phyloP scores from a whole-genome alignment of 2,888 invertebrate genomes.

The Erannis defoliaria region DNA sequence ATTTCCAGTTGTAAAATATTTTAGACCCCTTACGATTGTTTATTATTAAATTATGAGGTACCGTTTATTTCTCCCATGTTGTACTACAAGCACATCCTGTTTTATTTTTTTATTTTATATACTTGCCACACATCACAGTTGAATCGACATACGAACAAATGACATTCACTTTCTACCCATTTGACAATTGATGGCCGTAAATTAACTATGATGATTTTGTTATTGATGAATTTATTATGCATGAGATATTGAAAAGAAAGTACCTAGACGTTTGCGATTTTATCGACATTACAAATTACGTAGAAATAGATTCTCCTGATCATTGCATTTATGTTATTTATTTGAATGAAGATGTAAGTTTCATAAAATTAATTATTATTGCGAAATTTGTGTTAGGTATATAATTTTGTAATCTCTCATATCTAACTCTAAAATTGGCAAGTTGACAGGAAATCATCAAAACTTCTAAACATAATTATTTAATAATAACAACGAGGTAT shows the following conservation, averaged over 20 bases:
- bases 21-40: neutral
- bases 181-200: slow-evolving; percentile 30
- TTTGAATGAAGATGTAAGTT: slow-evolving; percentile 10
- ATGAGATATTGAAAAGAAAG: slow-evolving; percentile 36
- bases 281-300: slow-evolving; percentile 17
- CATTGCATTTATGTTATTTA: slow-evolving; percentile 8
- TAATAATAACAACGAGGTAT: no score
- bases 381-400: neutral
- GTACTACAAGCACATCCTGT: neutral
- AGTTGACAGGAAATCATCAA: neutral
- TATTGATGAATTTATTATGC: slow-evolving; percentile 31
- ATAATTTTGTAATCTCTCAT: neutral
- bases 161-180: slow-evolving; percentile 35
- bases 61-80: neutral
- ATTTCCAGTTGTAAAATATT: no score
- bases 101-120: neutral
- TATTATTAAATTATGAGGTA: neutral
- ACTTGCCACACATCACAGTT: slow-evolving; percentile 4
- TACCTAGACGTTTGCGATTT: slow-evolving; percentile 12
- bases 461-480: neutral
- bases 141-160: slow-evolving; percentile 19
- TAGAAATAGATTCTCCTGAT: slow-evolving; percentile 8
- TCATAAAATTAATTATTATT: no score
- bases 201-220: slow-evolving; percentile 33
- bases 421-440: neutral